A percentile compares a stretch with the other conserved stretches of the same genome.
Evolutionary conservation across 2,888 invertebrate species (phyloP).

Genomic region (Chrysodeixis includens): DNA sequence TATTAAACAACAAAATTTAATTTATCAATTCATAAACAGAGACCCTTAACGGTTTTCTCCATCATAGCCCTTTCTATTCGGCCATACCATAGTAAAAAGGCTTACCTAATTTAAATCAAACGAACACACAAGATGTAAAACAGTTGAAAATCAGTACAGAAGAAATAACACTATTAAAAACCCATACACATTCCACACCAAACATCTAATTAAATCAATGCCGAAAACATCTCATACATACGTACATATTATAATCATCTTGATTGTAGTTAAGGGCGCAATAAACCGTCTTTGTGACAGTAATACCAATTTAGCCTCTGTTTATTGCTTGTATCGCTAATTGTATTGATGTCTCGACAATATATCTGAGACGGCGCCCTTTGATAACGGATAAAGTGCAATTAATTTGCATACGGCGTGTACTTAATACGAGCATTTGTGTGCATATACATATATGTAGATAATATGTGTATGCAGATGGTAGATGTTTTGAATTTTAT

Average conservation of each 20-base stretch:
- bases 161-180: too few species aligned
- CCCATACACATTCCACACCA: neutral
- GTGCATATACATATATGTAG: too few species aligned
- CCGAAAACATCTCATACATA: neutral
- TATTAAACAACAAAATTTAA: too few species aligned
- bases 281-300: constrained; percentile 20
- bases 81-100: too few species aligned
- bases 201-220: constrained; percentile 32
- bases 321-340: constrained; percentile 20
- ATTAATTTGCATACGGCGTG: constrained; percentile 55
- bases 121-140: neutral
- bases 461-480: neutral
- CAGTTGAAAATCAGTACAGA: neutral
- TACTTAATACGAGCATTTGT: constrained; percentile 10
- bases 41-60: too few species aligned
- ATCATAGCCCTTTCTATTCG: too few species aligned
- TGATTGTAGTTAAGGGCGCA: neutral
- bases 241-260: constrained; percentile 2
- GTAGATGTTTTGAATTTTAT: neutral
- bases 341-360: constrained; percentile 16
- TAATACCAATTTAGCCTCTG: constrained; percentile 15
- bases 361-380: constrained; percentile 17
- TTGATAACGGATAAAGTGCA: constrained; percentile 56
- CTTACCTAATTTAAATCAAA: too few species aligned
- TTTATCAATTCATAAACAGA: too few species aligned